Evolutionary conservation across 2,113 vertebrate species (phyloP).

Genomic region (Gobiocypris rarus): DNA sequence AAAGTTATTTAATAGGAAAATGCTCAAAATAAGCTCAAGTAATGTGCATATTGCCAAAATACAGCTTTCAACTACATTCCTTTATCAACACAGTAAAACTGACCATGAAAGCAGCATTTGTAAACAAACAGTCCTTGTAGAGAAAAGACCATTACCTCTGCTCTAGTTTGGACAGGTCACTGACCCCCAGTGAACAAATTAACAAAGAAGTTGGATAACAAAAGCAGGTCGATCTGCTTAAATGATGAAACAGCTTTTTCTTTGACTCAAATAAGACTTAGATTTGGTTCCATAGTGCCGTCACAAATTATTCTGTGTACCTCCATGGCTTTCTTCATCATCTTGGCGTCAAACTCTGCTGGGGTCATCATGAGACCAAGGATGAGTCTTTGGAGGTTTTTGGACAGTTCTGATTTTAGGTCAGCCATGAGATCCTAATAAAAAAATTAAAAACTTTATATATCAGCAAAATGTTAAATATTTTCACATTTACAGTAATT

Average conservation of each 20-base stretch:
- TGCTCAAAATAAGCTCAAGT: neutral
- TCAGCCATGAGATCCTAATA: conserved; percentile 92
- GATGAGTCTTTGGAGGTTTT: conserved; percentile 88
- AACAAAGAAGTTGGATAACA: neutral
- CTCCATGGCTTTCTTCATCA: conserved; percentile 96
- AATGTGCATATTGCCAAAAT: neutral
- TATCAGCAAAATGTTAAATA: neutral
- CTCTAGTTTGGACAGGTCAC: conserved; percentile 6
- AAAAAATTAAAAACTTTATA: neutral
- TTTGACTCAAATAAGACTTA: neutral
- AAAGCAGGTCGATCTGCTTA: neutral
- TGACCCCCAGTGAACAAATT: conserved; percentile 21
- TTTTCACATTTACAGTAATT: neutral
- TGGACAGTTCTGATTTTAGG: conserved; percentile 92
- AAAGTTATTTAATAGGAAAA: neutral
- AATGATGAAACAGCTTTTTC: neutral
- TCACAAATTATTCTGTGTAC: conserved; percentile 60
- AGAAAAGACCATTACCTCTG: neutral
- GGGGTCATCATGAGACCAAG: conserved; percentile 93
- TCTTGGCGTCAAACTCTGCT: conserved; percentile 92
- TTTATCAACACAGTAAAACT: neutral
- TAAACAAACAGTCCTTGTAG: neutral
- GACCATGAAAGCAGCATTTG: neutral
- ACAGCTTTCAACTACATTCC: neutral
- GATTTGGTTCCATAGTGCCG: neutral